Evolutionary conservation across 1,140 invertebrate genomes (phyloP), one percentile per base, ranked within the genome.

Genomic region (Hetaerina americana): DNA sequence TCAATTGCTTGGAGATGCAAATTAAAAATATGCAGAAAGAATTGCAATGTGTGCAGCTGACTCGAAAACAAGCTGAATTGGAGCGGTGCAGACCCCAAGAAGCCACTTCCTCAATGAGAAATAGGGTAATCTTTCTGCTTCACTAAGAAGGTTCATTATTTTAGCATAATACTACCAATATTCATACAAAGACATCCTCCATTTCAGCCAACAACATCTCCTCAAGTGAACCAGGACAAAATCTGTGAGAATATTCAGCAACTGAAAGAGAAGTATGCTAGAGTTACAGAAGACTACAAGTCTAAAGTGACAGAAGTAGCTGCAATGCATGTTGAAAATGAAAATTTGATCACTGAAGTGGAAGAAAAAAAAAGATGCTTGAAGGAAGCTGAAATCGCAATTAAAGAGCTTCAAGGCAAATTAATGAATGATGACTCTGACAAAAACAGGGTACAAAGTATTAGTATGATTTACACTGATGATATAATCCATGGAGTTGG

Each of bases 261-360:
- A 75, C 74, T 85, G 5, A 77, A 80, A 25, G 84, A 86, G 75
- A 81, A 87, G 77, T 87, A 87, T 68, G 78, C 77, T 12, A 78
- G 81, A 28, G 77, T 87, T 3, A 84, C 85, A 74, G 84, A 86
- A 72, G 85, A 87, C 76, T 86, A 84, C 72, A 86, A 82, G 75
- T 81, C 76, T 27, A 87, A 87, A 78, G 73, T 86, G 26, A 81
- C 79, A 29, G 85, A 87, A 77, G 84, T 87, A 6, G 84, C 84
- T 5, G 79, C 79, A 69, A 74, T 86, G 31, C 74, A 85, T 72
- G 77, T 81, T 5, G 84, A 86, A 57, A 75, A 79, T 0, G 85
- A 86, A 40, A 83, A 82, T 71, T 73, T 84, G 10, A 85, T 83
- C 8, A 18, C 26, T 5, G 57, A 49, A 66, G 27, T 25, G 73